Evolutionary conservation across 2,113 vertebrate species (phyloP), one percentile per base, ranked within the genome.

Genomic region (Engystomops pustulosus): DNA sequence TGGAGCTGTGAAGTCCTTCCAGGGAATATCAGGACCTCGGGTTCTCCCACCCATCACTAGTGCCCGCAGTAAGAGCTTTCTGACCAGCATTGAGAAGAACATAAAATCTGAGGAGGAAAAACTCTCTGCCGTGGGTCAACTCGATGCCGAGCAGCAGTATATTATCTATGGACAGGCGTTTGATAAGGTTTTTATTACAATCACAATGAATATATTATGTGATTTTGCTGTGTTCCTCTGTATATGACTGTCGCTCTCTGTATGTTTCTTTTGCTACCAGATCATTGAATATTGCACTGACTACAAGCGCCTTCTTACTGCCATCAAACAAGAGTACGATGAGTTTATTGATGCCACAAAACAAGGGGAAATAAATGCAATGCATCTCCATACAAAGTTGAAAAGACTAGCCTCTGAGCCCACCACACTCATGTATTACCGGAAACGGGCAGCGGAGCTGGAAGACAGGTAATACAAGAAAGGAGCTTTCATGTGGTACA

Each of bases 241-340:
- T n/a, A n/a, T n/a, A n/a, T 70, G 8, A 44, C 32, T 70, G 15
- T 3, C 65, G 30, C 23, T 44, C 14, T 2, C 17, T 36, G 1
- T 20, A 9, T 60, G 25, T 58, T 6, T 18, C 15, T 41, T 67
- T 23, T 71, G 14, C 8, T 87, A 62, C 6, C 72, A 94, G 93
- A 86, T 96, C 80, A 94, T 94, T 88, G 91, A 91, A 0, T 85
- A 88, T 67, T 75, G 91, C 4, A 89, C 88, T 20, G 81, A 89
- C 32, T 94, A 93, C 86, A 95, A 91, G 88, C 89, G 78, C 15
- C 85, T 95, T 71, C 92, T 96, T 23, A 83, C 92, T 83, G 88
- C 88, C 84, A 91, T 96, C 86, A 94, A 95, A 86, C 80, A 89
- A 69, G 93, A 93, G 86, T 95, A 94, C 1, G 95, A 95, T 60